A percentile compares a stretch with the other conserved stretches of the same genome.
These are phyloP conservation scores for Aphidius ervi DNA, from an alignment of 1,140 invertebrate species.

Conservation along the genomic window DNA sequence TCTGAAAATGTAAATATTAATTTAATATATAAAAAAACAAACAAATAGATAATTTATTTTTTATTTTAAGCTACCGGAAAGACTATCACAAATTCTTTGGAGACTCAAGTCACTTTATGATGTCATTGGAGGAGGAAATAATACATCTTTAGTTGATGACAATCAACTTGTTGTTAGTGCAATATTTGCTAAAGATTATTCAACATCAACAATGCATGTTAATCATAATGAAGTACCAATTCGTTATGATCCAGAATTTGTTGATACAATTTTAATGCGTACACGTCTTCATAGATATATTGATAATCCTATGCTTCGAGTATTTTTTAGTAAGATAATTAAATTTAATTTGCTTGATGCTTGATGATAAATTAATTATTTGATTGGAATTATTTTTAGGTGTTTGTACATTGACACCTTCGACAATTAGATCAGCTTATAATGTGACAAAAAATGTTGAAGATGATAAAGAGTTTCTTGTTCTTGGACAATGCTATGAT, in stretches of 20 bases:
- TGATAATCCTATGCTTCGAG: conserved; percentile 34
- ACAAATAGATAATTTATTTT: background rate
- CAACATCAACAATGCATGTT: conserved; percentile 33
- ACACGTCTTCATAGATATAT: conserved; percentile 46
- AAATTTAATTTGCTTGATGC: background rate
- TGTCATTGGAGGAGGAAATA: conserved; percentile 37
- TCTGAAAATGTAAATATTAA: conserved; percentile 42
- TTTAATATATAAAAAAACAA: conserved; percentile 2
- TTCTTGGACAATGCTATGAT: conserved; percentile 44
- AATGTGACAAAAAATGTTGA: conserved; percentile 35
- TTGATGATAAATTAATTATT: background rate
- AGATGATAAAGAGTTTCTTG: conserved; percentile 36
- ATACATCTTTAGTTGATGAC: conserved; percentile 19
- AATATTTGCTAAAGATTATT: conserved; percentile 40
- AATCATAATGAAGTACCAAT: conserved; percentile 36
- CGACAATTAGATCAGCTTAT: conserved; percentile 36
- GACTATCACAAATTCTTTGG: conserved; percentile 31
- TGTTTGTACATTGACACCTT: conserved; percentile 40
- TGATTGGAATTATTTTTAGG: conserved; percentile 27
- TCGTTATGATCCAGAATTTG: conserved; percentile 35
- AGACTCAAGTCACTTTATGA: conserved; percentile 40
- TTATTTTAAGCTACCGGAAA: conserved; percentile 36
- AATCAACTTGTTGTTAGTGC: conserved; percentile 35
- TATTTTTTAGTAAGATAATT: conserved; percentile 42
- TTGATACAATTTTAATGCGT: conserved; percentile 40